Percentiles rank a stretch among this genome's conserved stretches.
Evolutionary conservation across 2,888 invertebrate genomes (phyloP).

Genomic region (Acanthosoma haemorrhoidale): DNA sequence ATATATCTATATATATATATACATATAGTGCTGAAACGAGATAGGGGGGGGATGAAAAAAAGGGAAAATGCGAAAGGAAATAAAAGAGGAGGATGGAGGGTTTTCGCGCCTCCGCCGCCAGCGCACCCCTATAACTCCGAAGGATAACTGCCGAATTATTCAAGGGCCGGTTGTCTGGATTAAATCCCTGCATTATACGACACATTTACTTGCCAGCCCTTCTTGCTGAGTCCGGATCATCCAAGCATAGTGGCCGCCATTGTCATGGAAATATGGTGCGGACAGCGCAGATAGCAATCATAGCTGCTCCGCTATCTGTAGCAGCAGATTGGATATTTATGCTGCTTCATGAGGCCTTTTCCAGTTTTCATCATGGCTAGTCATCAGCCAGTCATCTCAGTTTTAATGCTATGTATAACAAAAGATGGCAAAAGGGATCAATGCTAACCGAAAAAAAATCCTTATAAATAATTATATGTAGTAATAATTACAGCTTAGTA

Average conservation of each 20-base stretch:
- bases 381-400: too few relatives aligned
- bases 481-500: too few relatives aligned
- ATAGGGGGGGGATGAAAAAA: not conserved
- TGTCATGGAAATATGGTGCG: conserved; percentile 4
- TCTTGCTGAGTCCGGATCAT: conserved; percentile 1
- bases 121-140: conserved; percentile 4
- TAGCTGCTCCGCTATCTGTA: not conserved
- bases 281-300: not conserved
- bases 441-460: too few relatives aligned
- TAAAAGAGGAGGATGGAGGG: not conserved
- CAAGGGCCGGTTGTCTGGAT: conserved; percentile 15
- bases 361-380: too few relatives aligned
- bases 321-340: too few relatives aligned
- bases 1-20: conserved; percentile 4
- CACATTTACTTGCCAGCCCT: not conserved
- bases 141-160: conserved; percentile 18
- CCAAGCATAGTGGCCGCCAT: not conserved
- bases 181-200: conserved; percentile 21
- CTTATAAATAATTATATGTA: too few relatives aligned
- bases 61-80: not conserved
- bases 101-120: not conserved
- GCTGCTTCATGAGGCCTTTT: too few relatives aligned
- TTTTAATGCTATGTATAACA: too few relatives aligned
- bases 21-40: not conserved
- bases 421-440: too few relatives aligned